phyloP scores from a whole-genome alignment of 1,140 invertebrate genomes.

The Drosophila biarmipes region DNA sequence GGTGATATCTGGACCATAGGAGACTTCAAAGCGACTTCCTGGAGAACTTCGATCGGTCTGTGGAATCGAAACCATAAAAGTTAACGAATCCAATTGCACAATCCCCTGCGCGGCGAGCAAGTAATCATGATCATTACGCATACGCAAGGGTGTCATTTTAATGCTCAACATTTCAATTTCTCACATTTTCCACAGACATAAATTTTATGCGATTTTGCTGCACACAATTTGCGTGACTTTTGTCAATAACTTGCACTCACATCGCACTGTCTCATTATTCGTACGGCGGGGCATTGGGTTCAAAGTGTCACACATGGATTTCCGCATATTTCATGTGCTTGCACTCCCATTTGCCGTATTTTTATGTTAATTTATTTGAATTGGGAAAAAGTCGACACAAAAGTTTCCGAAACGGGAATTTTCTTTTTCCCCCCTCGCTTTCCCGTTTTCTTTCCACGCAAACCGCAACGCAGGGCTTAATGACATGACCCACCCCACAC shows the following conservation, averaged over 20 bases:
- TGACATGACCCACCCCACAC: conserved; percentile 45
- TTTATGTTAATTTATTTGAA: conserved; percentile 81
- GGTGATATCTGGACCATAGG: not conserved
- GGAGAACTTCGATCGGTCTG: conserved; percentile 14
- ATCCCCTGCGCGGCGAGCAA: conserved; percentile 77
- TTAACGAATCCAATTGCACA: conserved; percentile 54
- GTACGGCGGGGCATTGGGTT: conserved; percentile 9
- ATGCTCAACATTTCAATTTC: conserved; percentile 76
- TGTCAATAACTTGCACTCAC: conserved; percentile 71
- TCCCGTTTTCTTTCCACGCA: conserved; percentile 20
- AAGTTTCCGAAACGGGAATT: conserved; percentile 65
- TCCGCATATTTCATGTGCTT: conserved; percentile 69
- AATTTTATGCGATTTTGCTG: conserved; percentile 51
- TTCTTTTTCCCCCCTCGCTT: conserved; percentile 8
- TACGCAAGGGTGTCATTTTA: conserved; percentile 48
- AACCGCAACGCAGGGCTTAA: conserved; percentile 62
- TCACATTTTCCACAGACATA: conserved; percentile 64
- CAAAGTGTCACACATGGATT: conserved; percentile 73
- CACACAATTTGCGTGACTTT: conserved; percentile 78
- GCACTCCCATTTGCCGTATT: conserved; percentile 68
- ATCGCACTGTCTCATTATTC: conserved; percentile 44
- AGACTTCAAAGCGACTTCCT: not conserved
- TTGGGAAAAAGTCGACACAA: conserved; percentile 54
- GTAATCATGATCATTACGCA: conserved; percentile 73
- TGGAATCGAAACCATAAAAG: conserved; percentile 38